phyloP scores from a whole-genome alignment of 2,797 vertebrate genomes.

The Diceros bicornis region DNA sequence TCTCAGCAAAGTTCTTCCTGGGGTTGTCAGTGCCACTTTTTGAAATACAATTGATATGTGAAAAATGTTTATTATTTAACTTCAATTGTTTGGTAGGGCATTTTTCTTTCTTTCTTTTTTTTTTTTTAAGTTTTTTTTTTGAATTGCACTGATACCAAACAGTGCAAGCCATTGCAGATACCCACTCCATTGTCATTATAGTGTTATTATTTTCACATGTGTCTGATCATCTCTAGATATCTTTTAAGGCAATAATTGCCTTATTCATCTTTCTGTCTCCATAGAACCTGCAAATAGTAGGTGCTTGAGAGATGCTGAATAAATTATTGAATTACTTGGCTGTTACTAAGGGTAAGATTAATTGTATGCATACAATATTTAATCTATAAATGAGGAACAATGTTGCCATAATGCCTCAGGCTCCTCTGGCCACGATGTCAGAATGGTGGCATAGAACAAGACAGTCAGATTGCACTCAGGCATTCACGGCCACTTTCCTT shows the following conservation, averaged over 20 bases:
- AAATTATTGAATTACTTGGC: not conserved
- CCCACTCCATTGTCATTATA: rapidly evolving
- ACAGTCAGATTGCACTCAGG: not conserved
- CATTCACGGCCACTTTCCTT: not conserved
- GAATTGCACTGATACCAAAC: not conserved
- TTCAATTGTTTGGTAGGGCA: not conserved
- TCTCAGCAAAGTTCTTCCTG: not conserved
- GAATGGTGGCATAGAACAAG: not conserved
- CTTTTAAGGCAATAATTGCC: not conserved
- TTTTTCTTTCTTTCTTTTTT: not conserved
- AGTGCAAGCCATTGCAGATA: not conserved
- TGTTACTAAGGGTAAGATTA: not conserved
- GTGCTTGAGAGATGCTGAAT: not conserved
- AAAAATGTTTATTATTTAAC: not conserved
- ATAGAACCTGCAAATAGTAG: not conserved
- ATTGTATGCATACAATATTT: not conserved
- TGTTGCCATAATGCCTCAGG: not conserved
- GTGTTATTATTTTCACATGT: not conserved
- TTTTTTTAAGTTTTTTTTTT: not conserved
- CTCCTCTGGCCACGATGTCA: rapidly evolving
- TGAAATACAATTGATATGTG: not conserved
- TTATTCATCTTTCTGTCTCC: slow-evolving; percentile 12
- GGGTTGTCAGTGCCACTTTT: not conserved
- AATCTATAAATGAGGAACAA: not conserved
- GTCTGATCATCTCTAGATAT: not conserved